These are phyloP conservation scores for Theristicus caerulescens DNA, from an alignment of 2,113 vertebrate genomes.

Conservation along the genomic window DNA sequence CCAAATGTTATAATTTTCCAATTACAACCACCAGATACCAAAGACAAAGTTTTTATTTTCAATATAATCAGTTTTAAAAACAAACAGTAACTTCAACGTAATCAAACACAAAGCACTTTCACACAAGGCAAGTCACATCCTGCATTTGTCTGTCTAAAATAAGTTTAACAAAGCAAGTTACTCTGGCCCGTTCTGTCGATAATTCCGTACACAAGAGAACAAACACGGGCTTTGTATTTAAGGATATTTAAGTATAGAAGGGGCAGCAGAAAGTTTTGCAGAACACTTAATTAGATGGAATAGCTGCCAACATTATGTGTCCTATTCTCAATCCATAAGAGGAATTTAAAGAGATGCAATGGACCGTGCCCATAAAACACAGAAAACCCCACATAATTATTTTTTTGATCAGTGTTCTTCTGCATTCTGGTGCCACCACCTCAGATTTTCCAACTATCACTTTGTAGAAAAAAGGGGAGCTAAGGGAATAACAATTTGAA, in stretches of 20 bases:
- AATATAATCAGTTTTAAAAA: background rate
- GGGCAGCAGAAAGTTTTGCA: background rate
- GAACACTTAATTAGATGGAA: background rate
- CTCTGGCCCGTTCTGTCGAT: background rate
- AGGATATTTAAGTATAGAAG: background rate
- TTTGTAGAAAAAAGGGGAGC: background rate
- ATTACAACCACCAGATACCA: background rate
- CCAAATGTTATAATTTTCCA: background rate
- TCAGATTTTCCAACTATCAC: background rate
- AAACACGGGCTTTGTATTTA: background rate
- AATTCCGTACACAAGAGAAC: background rate
- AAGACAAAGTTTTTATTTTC: slow-evolving; percentile 8
- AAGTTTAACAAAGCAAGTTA: background rate
- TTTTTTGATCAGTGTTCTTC: background rate
- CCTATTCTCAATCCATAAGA: background rate
- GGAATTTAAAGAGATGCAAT: background rate
- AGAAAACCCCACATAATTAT: background rate
- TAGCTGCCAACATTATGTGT: background rate
- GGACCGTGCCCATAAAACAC: background rate
- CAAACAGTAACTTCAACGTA: background rate
- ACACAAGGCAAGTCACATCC: background rate
- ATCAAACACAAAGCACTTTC: background rate
- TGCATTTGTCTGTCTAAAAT: background rate
- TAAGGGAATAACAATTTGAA: background rate
- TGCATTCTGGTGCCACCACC: background rate